These are phyloP conservation scores for Allacma fusca DNA, from an alignment of 2,888 invertebrate genomes.

Conservation along the genomic window DNA sequence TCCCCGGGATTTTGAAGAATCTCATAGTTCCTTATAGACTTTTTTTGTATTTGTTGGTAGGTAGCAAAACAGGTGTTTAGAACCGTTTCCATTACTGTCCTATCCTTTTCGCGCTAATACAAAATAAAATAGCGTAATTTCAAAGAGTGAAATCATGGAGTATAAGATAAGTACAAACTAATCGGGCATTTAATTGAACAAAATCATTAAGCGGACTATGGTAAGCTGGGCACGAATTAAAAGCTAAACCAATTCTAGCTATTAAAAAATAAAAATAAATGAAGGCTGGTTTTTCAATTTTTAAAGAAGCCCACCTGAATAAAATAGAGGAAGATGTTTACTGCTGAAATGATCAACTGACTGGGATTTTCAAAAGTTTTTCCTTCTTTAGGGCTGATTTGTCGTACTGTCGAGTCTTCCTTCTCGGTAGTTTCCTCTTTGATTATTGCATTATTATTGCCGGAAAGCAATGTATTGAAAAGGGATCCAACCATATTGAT, in stretches of 20 bases:
- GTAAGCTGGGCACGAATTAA: no score
- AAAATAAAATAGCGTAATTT: slow-evolving; percentile 46
- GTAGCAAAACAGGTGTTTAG: slow-evolving; percentile 76
- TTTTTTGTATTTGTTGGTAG: slow-evolving; percentile 50
- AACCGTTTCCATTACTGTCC: slow-evolving; percentile 87
- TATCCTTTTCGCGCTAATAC: slow-evolving; percentile 77
- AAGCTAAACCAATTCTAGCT: slow-evolving; percentile 8
- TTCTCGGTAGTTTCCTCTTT: background rate
- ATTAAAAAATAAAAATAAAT: background rate
- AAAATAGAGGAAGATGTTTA: slow-evolving; percentile 84
- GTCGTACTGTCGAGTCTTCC: background rate
- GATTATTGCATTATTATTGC: background rate
- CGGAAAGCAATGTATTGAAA: slow-evolving; percentile 55
- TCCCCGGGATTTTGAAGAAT: slow-evolving; percentile 4
- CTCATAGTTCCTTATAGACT: background rate
- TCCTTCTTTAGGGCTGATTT: background rate
- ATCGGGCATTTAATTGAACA: no score
- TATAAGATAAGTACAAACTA: no score
- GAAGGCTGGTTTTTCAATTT: no score
- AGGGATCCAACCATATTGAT: slow-evolving; percentile 60
- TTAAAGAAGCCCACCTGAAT: slow-evolving; percentile 70
- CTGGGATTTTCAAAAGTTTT: slow-evolving; percentile 70
- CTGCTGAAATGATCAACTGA: slow-evolving; percentile 82
- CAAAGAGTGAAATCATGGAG: no score
- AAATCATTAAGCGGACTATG: no score